A percentile compares a stretch with the other conserved stretches of the same genome.
These are phyloP conservation scores for Ganaspis brasiliensis DNA, from an alignment of 2,888 invertebrate genomes.

Conservation along the genomic window DNA sequence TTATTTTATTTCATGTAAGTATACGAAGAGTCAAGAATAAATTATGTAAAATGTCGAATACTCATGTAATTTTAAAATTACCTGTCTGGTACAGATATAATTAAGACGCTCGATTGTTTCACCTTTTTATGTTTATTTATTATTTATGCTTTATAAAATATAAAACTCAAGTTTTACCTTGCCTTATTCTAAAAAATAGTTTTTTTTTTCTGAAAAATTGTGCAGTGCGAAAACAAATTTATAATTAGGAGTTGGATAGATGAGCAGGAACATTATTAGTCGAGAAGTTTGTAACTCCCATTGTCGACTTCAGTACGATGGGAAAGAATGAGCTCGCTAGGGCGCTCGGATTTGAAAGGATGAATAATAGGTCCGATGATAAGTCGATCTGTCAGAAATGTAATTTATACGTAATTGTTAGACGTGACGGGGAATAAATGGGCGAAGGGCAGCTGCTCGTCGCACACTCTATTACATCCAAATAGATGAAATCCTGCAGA, in stretches of 20 bases:
- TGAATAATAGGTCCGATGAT: slow-evolving; percentile 64
- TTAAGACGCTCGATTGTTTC: no score
- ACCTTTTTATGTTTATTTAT: no score
- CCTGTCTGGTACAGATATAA: no score
- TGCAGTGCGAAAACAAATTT: slow-evolving; percentile 26
- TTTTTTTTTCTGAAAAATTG: no score
- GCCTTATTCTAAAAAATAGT: no score
- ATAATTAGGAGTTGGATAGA: slow-evolving; percentile 15
- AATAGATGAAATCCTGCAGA: slow-evolving; percentile 19
- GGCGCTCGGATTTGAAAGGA: slow-evolving; percentile 55
- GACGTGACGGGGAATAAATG: slow-evolving; percentile 63
- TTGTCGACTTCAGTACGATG: slow-evolving; percentile 8
- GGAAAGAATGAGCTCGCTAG: slow-evolving; percentile 23
- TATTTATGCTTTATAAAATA: no score
- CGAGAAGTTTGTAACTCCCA: slow-evolving; percentile 5
- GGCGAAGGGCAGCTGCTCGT: slow-evolving; percentile 58
- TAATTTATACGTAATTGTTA: slow-evolving; percentile 65
- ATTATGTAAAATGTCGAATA: no score
- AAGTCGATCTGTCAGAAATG: slow-evolving; percentile 64
- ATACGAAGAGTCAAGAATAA: no score
- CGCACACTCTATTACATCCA: slow-evolving; percentile 38
- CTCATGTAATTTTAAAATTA: no score
- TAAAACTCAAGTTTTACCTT: no score
- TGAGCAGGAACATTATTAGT: slow-evolving; percentile 33
- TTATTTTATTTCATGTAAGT: no score